A percentile compares a stretch with the other conserved stretches of the same genome.
Evolutionary conservation across 2,797 vertebrate genomes (phyloP).

Genomic region (Phrynocephalus guinanensis): DNA sequence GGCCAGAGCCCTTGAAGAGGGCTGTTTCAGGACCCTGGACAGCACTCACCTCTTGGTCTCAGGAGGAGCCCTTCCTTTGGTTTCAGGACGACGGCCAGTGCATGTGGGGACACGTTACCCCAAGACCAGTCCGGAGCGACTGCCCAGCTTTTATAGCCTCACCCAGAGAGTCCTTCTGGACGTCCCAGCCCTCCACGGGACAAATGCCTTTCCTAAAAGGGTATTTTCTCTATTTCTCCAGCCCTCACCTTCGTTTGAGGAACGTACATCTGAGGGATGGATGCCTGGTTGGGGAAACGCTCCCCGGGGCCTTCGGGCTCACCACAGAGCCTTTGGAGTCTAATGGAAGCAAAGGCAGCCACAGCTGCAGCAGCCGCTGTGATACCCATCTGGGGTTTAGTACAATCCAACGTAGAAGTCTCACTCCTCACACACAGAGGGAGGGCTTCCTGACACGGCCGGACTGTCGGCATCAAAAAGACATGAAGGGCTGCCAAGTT

Average conservation of each 20-base stretch:
- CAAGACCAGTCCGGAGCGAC: not conserved
- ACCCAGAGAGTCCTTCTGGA: too few relatives aligned
- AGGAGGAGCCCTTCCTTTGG: not conserved
- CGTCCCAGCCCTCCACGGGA: too few relatives aligned
- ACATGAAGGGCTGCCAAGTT: not conserved
- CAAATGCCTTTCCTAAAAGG: too few relatives aligned
- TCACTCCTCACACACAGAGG: not conserved
- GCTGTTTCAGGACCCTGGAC: not conserved
- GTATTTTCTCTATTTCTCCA: too few relatives aligned
- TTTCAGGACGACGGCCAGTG: not conserved
- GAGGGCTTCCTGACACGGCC: too few relatives aligned
- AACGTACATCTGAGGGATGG: too few relatives aligned
- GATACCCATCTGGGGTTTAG: not conserved
- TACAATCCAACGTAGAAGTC: not conserved
- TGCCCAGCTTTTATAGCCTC: too few relatives aligned
- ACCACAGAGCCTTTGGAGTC: not conserved
- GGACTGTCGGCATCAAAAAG: not conserved
- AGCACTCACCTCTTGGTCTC: not conserved
- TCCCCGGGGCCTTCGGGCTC: not conserved
- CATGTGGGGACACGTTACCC: not conserved
- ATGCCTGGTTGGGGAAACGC: too few relatives aligned
- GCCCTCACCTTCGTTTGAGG: too few relatives aligned
- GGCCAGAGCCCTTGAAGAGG: not conserved
- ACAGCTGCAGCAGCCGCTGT: not conserved
- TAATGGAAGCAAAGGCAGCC: too few relatives aligned